Conservation (phyloP, 2,113 vertebrate genomes). For the Orcinus orca region DNA sequence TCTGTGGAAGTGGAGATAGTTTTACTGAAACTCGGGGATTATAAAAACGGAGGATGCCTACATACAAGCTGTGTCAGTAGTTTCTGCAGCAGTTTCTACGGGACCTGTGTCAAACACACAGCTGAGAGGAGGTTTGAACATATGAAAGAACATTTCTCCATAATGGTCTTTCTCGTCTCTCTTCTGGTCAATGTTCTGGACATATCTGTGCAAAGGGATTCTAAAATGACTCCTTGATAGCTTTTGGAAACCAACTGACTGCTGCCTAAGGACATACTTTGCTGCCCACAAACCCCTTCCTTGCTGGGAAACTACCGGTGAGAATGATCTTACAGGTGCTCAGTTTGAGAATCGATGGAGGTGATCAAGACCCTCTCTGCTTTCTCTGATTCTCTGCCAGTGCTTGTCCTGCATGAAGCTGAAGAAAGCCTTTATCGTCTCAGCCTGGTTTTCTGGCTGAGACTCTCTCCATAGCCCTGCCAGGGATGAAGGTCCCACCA, state of each 20-base stretch:
- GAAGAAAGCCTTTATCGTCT: background rate
- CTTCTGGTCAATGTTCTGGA: background rate
- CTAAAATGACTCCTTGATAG: background rate
- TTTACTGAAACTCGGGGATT: slow-evolving; percentile 14
- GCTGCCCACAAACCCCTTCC: background rate
- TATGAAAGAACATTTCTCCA: background rate
- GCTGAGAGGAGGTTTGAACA: background rate
- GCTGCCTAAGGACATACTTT: background rate
- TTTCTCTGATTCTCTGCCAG: background rate
- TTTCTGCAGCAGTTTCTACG: background rate
- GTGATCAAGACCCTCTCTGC: background rate
- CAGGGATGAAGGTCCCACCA: background rate
- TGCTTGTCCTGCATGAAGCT: background rate
- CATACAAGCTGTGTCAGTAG: background rate
- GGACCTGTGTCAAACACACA: background rate
- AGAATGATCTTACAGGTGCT: background rate
- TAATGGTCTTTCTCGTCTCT: background rate
- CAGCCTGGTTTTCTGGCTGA: background rate
- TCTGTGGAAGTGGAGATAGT: background rate
- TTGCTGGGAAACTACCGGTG: background rate
- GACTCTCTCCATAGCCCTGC: background rate
- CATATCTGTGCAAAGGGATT: background rate
- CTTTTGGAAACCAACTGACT: background rate
- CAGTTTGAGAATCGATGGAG: background rate
- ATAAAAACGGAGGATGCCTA: background rate